Evolutionary conservation across 2,888 invertebrate genomes (phyloP), one percentile per base, ranked within the genome.

Genomic region (Strigamia maritima): DNA sequence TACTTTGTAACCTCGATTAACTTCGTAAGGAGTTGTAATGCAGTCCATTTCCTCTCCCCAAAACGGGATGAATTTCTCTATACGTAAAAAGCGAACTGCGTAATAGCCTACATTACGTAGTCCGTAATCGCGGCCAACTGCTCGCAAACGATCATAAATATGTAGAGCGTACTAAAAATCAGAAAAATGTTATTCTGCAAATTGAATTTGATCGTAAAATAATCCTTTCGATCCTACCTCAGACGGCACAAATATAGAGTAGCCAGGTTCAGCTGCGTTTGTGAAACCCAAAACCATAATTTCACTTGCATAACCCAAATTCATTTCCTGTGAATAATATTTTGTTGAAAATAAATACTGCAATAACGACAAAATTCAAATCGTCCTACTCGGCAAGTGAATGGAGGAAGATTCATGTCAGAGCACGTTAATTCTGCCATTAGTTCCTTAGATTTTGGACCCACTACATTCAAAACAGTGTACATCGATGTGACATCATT

Each of bases 401-500:
- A 91, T 2, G 90, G 89, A 60, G 89, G 86, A 80, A 92, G 86
- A 82, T 88, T 88, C 82, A 91, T 88, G 81, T 90, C 88, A 24
- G 89, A 89, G 83, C 91, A 90, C 1, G 91, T 90, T 77, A 92
- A 86, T 83, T 91, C 91, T 35, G 88, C 89, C 79, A 92, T 85
- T 40, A 92, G 85, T 82, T 90, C 89, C 74, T 87, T 87, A 22
- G 91, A 89, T 86, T 91, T 91, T 0, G 92, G 92, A 2, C 92
- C 92, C 79, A 92, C 90, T 35, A 92, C 88, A 85, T 91, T 91
- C 44, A 92, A 88, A 22, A 91, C 91, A 0, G 91, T 91, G 84
- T 91, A 92, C 89, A 91, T 91, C 16, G 91, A 92, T 0, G 92
- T 92, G 7, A 92, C 90, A 83, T 92, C 92, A 81, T 89, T 90